Conservation (phyloP, 2,113 vertebrate genomes). For the Zosterops lateralis region DNA sequence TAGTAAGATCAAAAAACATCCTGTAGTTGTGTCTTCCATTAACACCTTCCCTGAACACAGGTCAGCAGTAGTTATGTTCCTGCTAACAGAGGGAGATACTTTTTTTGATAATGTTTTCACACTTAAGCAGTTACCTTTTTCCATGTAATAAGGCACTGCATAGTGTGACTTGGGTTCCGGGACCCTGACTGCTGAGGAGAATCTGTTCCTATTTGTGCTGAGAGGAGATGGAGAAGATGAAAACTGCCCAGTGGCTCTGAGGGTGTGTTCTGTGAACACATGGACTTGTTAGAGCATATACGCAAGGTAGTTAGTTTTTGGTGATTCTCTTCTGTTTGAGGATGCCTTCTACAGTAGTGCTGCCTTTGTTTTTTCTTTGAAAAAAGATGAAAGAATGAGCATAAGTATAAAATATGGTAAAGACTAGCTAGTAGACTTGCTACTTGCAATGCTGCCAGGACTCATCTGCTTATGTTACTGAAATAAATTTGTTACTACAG, state of each 20-base stretch:
- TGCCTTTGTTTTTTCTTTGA: neutral
- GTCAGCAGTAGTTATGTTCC: neutral
- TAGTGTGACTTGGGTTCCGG: neutral
- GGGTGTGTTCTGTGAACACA: neutral
- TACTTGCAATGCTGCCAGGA: neutral
- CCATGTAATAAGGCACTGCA: neutral
- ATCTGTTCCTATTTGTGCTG: neutral
- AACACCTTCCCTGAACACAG: neutral
- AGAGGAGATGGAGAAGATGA: neutral
- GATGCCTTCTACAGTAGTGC: neutral
- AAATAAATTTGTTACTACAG: slow-evolving; percentile 21
- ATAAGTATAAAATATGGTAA: neutral
- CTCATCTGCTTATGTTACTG: neutral
- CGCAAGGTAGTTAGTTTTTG: neutral
- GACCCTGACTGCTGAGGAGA: neutral
- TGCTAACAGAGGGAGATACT: neutral
- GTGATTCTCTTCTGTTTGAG: neutral
- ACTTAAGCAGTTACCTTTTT: neutral
- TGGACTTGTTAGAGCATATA: neutral
- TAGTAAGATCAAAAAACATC: neutral
- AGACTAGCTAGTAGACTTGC: neutral
- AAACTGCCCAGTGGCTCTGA: neutral
- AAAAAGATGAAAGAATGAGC: neutral
- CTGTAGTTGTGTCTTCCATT: slow-evolving; percentile 6
- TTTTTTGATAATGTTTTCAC: neutral